A percentile compares a stretch with the other conserved stretches of the same genome.
Evolutionary conservation across 2,113 vertebrate genomes (phyloP).

Genomic region (Apteryx owenii): DNA sequence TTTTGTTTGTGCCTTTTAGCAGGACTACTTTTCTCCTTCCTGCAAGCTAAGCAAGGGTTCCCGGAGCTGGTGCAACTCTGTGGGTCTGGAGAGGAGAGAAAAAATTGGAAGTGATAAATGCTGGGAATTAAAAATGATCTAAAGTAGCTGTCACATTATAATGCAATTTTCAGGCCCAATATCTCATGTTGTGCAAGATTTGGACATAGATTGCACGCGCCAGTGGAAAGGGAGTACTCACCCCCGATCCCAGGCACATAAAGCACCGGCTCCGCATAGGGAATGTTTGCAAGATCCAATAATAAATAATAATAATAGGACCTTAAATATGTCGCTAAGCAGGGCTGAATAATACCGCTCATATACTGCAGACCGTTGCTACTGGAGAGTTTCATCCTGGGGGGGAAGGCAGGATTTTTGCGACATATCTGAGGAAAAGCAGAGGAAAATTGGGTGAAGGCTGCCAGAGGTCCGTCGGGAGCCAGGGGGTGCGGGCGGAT

Average conservation of each 20-base stretch:
- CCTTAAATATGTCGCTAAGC: not conserved
- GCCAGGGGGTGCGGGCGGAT: accelerated
- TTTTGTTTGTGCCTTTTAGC: not conserved
- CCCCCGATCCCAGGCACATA: not conserved
- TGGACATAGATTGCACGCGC: not conserved
- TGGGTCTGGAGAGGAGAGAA: not conserved
- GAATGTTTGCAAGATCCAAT: not conserved
- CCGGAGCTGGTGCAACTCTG: not conserved
- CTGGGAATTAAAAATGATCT: conserved; percentile 31
- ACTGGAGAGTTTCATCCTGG: accelerated
- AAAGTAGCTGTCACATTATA: not conserved
- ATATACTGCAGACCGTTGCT: not conserved
- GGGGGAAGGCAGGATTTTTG: not conserved
- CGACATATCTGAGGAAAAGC: not conserved
- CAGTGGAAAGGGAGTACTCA: not conserved
- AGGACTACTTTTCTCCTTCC: not conserved
- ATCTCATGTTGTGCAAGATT: not conserved
- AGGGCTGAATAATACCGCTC: not conserved
- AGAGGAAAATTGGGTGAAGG: not conserved
- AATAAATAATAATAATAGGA: conserved; percentile 43
- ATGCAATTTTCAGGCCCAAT: not conserved
- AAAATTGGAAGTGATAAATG: not conserved
- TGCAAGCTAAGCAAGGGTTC: not conserved
- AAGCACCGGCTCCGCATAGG: not conserved
- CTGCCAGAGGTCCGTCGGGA: accelerated